Conservation (phyloP, 1,140 invertebrate genomes). For the Drosophila navojoa region DNA sequence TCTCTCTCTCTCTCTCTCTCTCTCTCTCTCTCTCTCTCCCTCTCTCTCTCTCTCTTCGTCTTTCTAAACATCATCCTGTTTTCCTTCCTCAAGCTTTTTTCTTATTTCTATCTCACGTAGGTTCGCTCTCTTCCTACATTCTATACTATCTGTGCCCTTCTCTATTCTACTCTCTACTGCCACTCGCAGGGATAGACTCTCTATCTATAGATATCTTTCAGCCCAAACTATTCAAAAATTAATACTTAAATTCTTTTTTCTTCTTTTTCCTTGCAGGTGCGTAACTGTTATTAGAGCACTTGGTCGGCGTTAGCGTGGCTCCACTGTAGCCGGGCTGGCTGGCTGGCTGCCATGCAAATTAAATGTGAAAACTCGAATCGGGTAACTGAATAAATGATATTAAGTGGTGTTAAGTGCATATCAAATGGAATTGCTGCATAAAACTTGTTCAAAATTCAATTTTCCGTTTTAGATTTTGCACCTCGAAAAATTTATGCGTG, state of each 20-base stretch:
- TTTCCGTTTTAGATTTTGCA: constrained; percentile 26
- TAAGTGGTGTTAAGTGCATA: constrained; percentile 44
- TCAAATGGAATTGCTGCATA: constrained; percentile 28
- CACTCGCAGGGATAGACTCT: too few species aligned
- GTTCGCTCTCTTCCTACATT: too few species aligned
- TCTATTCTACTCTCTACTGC: too few species aligned
- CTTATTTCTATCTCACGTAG: too few species aligned
- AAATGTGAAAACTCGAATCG: not conserved
- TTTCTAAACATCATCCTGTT: too few species aligned
- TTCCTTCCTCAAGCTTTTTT: too few species aligned
- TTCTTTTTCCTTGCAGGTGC: not conserved
- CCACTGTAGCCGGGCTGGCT: constrained; percentile 4
- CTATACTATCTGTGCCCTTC: too few species aligned
- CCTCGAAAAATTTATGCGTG: not conserved
- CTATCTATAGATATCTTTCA: too few species aligned
- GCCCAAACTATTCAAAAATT: too few species aligned
- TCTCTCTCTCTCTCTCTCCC: not conserved
- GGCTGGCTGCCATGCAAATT: constrained; percentile 5
- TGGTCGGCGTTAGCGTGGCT: not conserved
- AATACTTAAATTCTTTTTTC: not conserved
- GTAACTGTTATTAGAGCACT: not conserved
- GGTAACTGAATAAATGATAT: constrained; percentile 39
- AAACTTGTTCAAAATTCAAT: constrained; percentile 39
- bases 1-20: too few species aligned
- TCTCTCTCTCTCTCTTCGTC: not conserved